phyloP scores from a whole-genome alignment of 2,888 invertebrate genomes.

The Rhorus exstirpatorius region DNA sequence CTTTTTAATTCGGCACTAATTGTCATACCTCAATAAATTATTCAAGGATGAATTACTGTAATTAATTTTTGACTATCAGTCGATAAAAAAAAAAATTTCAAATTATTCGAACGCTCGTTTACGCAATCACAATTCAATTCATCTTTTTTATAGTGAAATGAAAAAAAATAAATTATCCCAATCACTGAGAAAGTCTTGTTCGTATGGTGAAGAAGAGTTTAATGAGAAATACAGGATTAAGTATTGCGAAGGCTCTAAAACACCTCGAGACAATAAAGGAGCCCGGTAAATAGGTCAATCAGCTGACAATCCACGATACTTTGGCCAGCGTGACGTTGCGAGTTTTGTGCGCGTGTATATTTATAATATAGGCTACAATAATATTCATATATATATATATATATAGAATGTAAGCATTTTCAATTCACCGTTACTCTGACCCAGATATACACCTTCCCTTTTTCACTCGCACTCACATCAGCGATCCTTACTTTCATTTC shows the following conservation, averaged over 20 bases:
- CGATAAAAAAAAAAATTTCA: background rate
- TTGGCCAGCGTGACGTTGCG: slow-evolving; percentile 17
- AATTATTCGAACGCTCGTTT: background rate
- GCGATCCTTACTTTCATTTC: slow-evolving; percentile 38
- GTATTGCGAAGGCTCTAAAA: slow-evolving; percentile 5
- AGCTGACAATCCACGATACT: slow-evolving; percentile 71
- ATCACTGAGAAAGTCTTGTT: background rate
- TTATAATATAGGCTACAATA: too few relatives aligned
- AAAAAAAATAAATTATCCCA: background rate
- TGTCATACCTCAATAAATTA: background rate
- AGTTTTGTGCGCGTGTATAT: slow-evolving; percentile 8
- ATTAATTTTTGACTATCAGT: background rate
- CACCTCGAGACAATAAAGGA: too few relatives aligned
- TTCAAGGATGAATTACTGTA: too few relatives aligned
- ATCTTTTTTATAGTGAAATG: background rate
- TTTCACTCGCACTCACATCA: slow-evolving; percentile 43
- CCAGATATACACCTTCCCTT: slow-evolving; percentile 61
- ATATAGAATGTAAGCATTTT: slow-evolving; percentile 33
- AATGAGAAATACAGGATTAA: slow-evolving; percentile 14
- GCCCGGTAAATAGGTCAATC: slow-evolving; percentile 74
- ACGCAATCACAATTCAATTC: background rate
- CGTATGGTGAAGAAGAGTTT: background rate
- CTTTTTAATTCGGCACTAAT: too few relatives aligned
- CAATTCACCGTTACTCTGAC: slow-evolving; percentile 71
- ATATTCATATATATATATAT: slow-evolving; percentile 1